Evolutionary conservation across 2,888 invertebrate species (phyloP).

Genomic region (Peribatodes rhomboidaria): DNA sequence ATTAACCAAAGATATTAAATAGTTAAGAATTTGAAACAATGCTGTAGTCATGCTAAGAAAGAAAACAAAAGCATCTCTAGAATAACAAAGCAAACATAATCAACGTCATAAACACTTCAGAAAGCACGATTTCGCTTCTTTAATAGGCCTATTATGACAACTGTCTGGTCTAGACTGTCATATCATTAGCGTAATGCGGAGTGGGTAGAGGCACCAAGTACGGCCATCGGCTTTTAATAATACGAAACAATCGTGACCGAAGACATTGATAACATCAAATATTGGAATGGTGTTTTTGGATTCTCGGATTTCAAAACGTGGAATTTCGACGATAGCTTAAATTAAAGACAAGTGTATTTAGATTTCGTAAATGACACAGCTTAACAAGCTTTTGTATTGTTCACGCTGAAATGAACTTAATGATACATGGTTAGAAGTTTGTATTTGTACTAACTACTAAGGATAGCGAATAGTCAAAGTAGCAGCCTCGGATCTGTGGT

Average conservation of each 20-base stretch:
- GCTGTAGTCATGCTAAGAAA: background rate
- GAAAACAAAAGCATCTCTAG: background rate
- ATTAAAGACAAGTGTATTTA: conserved; percentile 29
- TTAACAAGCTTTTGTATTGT: conserved; percentile 5
- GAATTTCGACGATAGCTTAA: conserved; percentile 29
- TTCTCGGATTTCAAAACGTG: conserved; percentile 31
- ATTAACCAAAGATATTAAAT: background rate
- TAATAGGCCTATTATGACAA: conserved; percentile 40
- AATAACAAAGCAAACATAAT: conserved; percentile 18
- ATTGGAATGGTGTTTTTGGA: conserved; percentile 34
- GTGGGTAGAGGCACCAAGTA: conserved; percentile 48
- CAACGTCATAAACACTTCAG: conserved; percentile 25
- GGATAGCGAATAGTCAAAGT: conserved; percentile 8
- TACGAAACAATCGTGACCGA: conserved; percentile 59
- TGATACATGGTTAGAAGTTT: background rate
- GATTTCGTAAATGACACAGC: conserved; percentile 20
- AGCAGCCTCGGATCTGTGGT: conserved; percentile 1
- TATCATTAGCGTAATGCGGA: conserved; percentile 47
- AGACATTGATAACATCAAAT: conserved; percentile 48
- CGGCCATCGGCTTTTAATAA: conserved; percentile 55
- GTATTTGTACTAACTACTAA: conserved; percentile 1
- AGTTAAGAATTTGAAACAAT: background rate
- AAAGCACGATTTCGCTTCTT: conserved; percentile 39
- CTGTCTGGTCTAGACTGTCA: conserved; percentile 42
- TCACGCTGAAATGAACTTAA: conserved; percentile 7